Base-by-base conservation (phyloP, 2,888 invertebrate genomes). In the Microdon myrmicae region DNA sequence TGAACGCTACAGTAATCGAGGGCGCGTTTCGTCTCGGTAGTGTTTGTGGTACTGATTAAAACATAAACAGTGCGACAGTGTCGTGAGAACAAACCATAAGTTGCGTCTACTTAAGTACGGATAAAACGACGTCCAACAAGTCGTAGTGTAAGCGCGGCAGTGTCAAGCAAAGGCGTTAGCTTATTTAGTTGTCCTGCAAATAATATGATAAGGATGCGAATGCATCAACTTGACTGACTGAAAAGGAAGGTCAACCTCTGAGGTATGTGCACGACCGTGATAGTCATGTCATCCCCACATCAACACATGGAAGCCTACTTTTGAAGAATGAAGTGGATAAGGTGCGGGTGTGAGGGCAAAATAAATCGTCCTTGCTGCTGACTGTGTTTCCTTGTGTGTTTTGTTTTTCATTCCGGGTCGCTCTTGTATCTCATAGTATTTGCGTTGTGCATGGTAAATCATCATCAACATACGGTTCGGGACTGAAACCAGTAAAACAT, bases 401-500 rank as follows among this genome's bases (percentile, higher is more conserved):
- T 3, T 31, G n/a, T 25, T 25, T n/a, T n/a, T n/a, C n/a, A n/a
- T 16, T 10, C 12, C 8, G 14, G 14, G 19, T 20, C 20, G 8
- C 19, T 22, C n/a, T 28, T 7, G n/a, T 37, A 26, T 29, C 19
- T 44, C 31, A 22, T 47, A 58, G 64, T 64, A 64, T 64, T 64
- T 64, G 64, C 51, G 47, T 64, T 64, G 64, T 64, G 64, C 64
- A 64, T 64, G 53, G 41, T 22, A 58, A 58, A 64, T 64, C 64
- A 49, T 48, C 48, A 49, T 56, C 48, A 61, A 55, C 61, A 51
- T 64, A 51, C 41, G 64, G 58, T 55, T 64, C 38, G 45, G 51
- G 47, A 64, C 51, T 53, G 58, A 51, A 56, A 41, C 56, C 25
- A 61, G 43, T 45, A 34, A 14, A 35, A 8, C 23, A 31, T 26